These are phyloP conservation scores for Dysidea cf. avara DNA, from an alignment of 37 sponge, comb jelly and placozoan species.

Conservation along the genomic window DNA sequence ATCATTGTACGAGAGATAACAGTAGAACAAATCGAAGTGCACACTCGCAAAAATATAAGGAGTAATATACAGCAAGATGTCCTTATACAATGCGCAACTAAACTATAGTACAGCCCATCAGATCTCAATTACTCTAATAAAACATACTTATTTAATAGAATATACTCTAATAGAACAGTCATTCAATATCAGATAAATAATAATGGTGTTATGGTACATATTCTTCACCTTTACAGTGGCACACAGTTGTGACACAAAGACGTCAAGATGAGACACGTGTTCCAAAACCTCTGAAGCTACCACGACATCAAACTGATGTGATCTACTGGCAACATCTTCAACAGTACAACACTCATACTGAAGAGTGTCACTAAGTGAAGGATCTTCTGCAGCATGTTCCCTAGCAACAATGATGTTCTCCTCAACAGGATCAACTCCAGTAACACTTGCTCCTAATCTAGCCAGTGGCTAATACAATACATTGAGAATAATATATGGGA, in stretches of 20 bases:
- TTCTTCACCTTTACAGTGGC: slow-evolving; percentile 54
- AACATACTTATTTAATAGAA: too few relatives aligned
- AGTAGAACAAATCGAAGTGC: background rate
- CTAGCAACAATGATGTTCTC: slow-evolving; percentile 25
- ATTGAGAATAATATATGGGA: background rate
- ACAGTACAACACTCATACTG: slow-evolving; percentile 42
- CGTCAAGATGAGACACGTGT: slow-evolving; percentile 41
- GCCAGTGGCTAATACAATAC: slow-evolving; percentile 40
- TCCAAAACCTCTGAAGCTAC: slow-evolving; percentile 74
- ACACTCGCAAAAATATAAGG: background rate
- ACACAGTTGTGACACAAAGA: slow-evolving; percentile 21
- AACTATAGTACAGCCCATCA: too few relatives aligned
- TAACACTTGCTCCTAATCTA: slow-evolving; percentile 52
- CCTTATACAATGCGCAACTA: too few relatives aligned
- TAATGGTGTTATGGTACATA: too few relatives aligned
- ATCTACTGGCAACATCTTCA: slow-evolving; percentile 9
- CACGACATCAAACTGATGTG: slow-evolving; percentile 31
- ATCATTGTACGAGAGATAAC: too few relatives aligned
- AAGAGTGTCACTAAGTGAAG: slow-evolving; percentile 6
- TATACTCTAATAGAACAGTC: too few relatives aligned
- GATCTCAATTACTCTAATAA: too few relatives aligned
- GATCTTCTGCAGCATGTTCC: slow-evolving; percentile 21
- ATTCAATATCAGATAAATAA: too few relatives aligned
- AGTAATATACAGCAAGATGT: too few relatives aligned
- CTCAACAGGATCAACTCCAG: slow-evolving; percentile 53